Evolutionary conservation across 1,140 invertebrate genomes (phyloP), one percentile per base, ranked within the genome.

Genomic region (Cotesia glomerata): DNA sequence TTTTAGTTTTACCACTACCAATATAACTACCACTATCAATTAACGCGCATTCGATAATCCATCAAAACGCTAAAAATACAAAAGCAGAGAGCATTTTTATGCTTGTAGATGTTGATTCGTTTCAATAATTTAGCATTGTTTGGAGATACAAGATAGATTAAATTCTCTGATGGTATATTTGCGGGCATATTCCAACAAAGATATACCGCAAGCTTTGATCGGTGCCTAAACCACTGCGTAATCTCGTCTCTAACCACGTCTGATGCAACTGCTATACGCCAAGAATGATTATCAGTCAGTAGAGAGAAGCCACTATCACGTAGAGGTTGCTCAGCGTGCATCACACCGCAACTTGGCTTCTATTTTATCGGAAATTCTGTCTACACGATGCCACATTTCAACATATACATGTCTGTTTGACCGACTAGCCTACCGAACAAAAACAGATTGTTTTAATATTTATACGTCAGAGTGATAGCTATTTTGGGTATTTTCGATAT

Each of bases 231-330:
- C 75, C 76, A 81, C 76, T 75, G 75, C 75, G 76, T 81, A 82
- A 82, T 82, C 78, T 75, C 72, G 69, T 72, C 51, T 72, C 72
- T 75, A 77, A 79, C 74, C 54, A 14, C 65, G 69, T 52, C 66
- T 59, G 70, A 71, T 71, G 54, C 78, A 76, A 76, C 75, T 76
- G 69, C 73, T 59, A 16, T 39, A 69, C 36, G 62, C 74, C 74
- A 49, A 70, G 75, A 79, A 81, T 80, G 78, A 81, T 81, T 80
- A 81, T 79, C 74, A 75, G 78, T 68, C 59, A 58, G 39, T 52
- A 52, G 56, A 64, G 35, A 62, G 63, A 67, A 71, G 69, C 73
- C 67, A 73, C 49, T 9, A 35, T 1, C 8, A 26, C 26, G 26
- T 26, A 26, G 39, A 54, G 13, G 49, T 36, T 54, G 13, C 52